Conservation (phyloP, 2,888 invertebrate species). For the Thymelicus lineola region DNA sequence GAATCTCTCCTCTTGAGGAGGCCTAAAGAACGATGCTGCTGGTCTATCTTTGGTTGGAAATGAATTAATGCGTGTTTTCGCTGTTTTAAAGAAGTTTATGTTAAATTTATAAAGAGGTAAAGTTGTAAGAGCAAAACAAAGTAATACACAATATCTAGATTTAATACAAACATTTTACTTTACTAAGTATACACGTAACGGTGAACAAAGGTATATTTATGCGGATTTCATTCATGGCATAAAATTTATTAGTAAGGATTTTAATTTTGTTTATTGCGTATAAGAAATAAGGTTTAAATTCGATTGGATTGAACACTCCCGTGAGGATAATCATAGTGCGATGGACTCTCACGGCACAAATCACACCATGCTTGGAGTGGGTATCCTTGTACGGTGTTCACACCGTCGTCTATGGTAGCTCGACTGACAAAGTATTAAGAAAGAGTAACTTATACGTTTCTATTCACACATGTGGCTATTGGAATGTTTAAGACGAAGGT, state of each 20-base stretch:
- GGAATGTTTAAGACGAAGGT: background rate
- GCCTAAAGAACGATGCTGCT: no score
- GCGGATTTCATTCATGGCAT: slow-evolving; percentile 2
- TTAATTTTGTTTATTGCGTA: background rate
- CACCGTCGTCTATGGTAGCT: slow-evolving; percentile 6
- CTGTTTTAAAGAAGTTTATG: no score
- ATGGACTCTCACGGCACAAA: slow-evolving; percentile 31
- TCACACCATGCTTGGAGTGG: slow-evolving; percentile 21
- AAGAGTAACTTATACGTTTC: slow-evolving; percentile 19
- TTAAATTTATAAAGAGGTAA: no score
- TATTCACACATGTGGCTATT: slow-evolving; percentile 5
- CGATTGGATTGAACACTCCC: background rate
- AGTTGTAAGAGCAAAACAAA: no score
- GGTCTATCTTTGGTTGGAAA: no score
- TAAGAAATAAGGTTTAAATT: slow-evolving; percentile 9
- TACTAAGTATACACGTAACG: background rate
- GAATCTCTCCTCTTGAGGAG: no score
- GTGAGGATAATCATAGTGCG: slow-evolving; percentile 13
- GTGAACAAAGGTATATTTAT: background rate
- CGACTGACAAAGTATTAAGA: slow-evolving; percentile 19
- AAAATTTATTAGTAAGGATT: background rate
- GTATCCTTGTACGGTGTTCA: slow-evolving; percentile 26
- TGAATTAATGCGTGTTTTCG: no score
- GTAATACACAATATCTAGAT: background rate
- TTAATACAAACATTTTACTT: background rate